Conservation (phyloP, 2,113 vertebrate species). For the Ictalurus furcatus region DNA sequence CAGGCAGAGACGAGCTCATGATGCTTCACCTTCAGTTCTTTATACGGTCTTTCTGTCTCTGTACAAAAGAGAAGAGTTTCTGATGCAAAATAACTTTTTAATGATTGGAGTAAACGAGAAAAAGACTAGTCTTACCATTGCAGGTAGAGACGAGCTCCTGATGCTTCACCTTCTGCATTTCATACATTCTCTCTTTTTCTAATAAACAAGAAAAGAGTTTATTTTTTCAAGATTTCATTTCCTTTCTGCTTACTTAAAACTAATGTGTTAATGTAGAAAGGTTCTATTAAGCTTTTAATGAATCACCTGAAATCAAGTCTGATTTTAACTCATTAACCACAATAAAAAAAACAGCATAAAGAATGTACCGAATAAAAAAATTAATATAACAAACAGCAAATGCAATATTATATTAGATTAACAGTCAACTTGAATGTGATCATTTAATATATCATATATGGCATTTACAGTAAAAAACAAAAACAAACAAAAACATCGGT, state of each 20-base stretch:
- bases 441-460: too few species aligned
- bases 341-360: too few species aligned
- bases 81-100: background rate
- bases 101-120: background rate
- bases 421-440: too few species aligned
- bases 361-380: too few species aligned
- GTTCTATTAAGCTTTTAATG: background rate
- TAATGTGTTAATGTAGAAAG: background rate
- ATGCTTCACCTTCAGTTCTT: background rate
- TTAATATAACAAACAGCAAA: too few species aligned
- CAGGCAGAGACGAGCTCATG: background rate
- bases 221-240: background rate
- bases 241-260: background rate
- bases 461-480: too few species aligned
- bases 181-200: background rate
- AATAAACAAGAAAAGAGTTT: background rate
- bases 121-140: background rate
- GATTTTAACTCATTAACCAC: too few species aligned
- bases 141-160: background rate
- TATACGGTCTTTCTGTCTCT: background rate
- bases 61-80: background rate
- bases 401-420: too few species aligned
- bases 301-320: background rate
- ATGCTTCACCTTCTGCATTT: background rate
- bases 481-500: too few species aligned